Base-by-base conservation (phyloP, 2,113 vertebrate genomes). In the Solenodon paradoxus region DNA sequence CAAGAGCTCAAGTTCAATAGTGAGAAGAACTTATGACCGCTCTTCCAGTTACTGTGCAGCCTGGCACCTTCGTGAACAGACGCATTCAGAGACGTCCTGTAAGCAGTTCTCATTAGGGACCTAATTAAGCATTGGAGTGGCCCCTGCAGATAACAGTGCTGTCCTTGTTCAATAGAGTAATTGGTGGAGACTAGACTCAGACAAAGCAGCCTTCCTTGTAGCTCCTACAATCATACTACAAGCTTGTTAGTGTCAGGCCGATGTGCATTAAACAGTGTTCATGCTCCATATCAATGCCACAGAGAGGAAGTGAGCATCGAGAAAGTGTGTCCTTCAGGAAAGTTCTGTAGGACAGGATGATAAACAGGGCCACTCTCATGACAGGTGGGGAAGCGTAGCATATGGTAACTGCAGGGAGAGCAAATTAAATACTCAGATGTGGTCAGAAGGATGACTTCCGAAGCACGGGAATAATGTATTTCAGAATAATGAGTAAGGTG, bases 401-500 rank as follows among this genome's bases (percentile, higher is more conserved):
- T 78, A 64, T 15, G 5, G 17, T 71, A 53, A 26, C 53, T 80
- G 4, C 32, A 61, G 80, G 74, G 51, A 93, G 69, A 85, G 45
- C 35, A 69, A 85, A 78, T 17, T 15, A 0, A 82, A 0, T 78
- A 20, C 49, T 66, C 92, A 71, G 20, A 71, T 94, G 47, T 61
- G 28, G 59, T 83, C 8, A 51, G 59, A 78, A 26, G 28, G 95
- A 91, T 40, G 75, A 49, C 42, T 78, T 95, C 51, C 16, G 75
- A 94, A 91, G 24, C 47, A 69, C 66, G 75, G 45, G 72, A 92
- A 91, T 30, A 90, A 79, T 45, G 32, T 47, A 40, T 30, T 96
- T 61, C 45, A 28, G 55, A 74, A 88, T 90, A 45, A 32, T 32
- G 24, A 84, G 5, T 35, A 78, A 10, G 5, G 3, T 75, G 22